Percentiles rank a stretch among this genome's conserved stretches.
Conservation (phyloP, 2,888 invertebrate species). For the Lingula anatina region DNA sequence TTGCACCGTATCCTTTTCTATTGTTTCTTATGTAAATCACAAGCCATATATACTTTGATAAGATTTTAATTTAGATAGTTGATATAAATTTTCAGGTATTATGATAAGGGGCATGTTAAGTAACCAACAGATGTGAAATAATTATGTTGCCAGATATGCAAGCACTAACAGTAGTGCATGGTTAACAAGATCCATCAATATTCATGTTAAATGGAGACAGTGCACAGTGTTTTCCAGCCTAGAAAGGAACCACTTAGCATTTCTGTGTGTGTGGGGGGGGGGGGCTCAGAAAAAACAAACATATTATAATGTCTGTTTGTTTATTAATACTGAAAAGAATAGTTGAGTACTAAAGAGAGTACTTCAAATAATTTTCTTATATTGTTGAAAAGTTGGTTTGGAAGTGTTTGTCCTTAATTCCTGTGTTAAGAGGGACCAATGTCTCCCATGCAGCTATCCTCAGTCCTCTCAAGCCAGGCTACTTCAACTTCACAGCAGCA, state of each 20-base stretch:
- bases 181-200: no score
- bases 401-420: background rate
- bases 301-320: background rate
- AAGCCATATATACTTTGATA: no score
- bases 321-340: slow-evolving; percentile 1
- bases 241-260: no score
- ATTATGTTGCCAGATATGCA: no score
- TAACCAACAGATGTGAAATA: no score
- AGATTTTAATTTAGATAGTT: no score
- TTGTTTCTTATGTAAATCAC: background rate
- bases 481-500: slow-evolving; percentile 95
- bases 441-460: slow-evolving; percentile 90
- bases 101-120: background rate
- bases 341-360: background rate
- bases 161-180: no score
- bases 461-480: slow-evolving; percentile 81
- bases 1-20: slow-evolving; percentile 65
- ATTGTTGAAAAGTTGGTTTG: no score
- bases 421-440: slow-evolving; percentile 67
- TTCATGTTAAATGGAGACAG: no score
- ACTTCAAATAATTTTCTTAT: background rate
- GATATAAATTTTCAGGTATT: background rate
- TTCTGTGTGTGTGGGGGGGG: no score
- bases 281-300: no score
- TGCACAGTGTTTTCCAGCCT: no score